Base-by-base conservation (phyloP, 2,888 invertebrate genomes). In the Mystacides longicornis region DNA sequence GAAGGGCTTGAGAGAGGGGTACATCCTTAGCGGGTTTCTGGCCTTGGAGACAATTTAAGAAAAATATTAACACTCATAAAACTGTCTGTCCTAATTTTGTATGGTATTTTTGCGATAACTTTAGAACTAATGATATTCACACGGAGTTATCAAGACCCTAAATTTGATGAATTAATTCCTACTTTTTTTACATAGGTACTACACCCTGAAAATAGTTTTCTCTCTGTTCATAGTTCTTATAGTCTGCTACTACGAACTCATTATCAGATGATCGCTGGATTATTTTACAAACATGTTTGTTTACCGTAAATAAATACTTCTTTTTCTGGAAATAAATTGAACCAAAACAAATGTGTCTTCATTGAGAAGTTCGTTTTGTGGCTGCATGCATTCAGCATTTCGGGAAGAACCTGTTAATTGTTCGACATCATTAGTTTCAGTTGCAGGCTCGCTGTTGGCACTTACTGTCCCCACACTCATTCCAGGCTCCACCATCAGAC, bases 181-280 rank as follows among this genome's bases (percentile, higher is more conserved):
- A n/a, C n/a, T n/a, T n/a, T n/a, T n/a, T n/a, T n/a, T n/a, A n/a
- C n/a, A n/a, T n/a, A n/a, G n/a, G n/a, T n/a, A n/a, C n/a, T n/a
- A n/a, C n/a, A n/a, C n/a, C n/a, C n/a, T n/a, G 43, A 43, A 43
- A 43, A 43, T 43, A 43, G 43, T 43, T 43, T 43, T 43, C 43
- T 31, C 43, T 43, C 43, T 43, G 43, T 43, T 43, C 43, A 43
- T 43, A 43, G 43, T 43, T n/a, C 43, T 43, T 43, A 43, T 43
- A 43, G 43, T 16, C 43, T 43, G 43, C 43, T 18, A 27, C 27
- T 27, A 27, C 27, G 27, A 27, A 27, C 27, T 27, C 27, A 27
- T 27, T 27, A 11, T 27, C 27, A 27, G 27, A 27, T 27, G 27
- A 27, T 27, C 27, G 27, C 27, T 27, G 27, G n/a, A n/a, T n/a